A percentile compares a stretch with the other conserved stretches of the same genome.
Conservation (phyloP, 2,888 invertebrate species). For the Spilosoma lubricipeda region DNA sequence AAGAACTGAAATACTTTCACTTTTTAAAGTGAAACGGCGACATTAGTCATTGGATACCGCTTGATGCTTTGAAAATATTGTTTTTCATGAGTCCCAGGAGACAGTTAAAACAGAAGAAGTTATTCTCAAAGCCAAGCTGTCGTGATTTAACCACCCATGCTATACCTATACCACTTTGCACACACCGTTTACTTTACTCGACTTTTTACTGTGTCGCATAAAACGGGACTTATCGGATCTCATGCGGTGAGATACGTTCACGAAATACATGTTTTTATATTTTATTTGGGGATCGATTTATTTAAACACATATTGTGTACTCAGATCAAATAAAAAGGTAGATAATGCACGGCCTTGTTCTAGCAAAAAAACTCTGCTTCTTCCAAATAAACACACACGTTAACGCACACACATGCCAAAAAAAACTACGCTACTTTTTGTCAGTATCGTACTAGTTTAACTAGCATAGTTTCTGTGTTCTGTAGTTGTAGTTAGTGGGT, state of each 20-base stretch:
- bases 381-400: too few relatives aligned
- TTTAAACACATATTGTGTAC: not conserved
- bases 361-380: too few relatives aligned
- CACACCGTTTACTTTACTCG: conserved; percentile 19
- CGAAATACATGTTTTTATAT: not conserved
- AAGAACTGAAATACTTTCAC: not conserved
- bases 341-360: too few relatives aligned
- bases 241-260: not conserved
- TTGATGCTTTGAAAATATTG: conserved; percentile 62
- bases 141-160: conserved; percentile 52
- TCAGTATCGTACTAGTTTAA: too few relatives aligned
- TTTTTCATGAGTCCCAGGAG: conserved; percentile 73
- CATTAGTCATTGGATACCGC: conserved; percentile 63
- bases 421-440: too few relatives aligned
- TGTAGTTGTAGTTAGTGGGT: too few relatives aligned
- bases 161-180: conserved; percentile 23
- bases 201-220: conserved; percentile 16
- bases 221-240: conserved; percentile 11
- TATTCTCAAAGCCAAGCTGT: conserved; percentile 58
- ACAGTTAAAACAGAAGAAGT: conserved; percentile 62
- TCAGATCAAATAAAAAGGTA: too few relatives aligned
- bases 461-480: too few relatives aligned
- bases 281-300: not conserved
- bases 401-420: too few relatives aligned
- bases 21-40: conserved; percentile 30